Conservation (phyloP, 1,140 invertebrate species). For the Papilio helenus region DNA sequence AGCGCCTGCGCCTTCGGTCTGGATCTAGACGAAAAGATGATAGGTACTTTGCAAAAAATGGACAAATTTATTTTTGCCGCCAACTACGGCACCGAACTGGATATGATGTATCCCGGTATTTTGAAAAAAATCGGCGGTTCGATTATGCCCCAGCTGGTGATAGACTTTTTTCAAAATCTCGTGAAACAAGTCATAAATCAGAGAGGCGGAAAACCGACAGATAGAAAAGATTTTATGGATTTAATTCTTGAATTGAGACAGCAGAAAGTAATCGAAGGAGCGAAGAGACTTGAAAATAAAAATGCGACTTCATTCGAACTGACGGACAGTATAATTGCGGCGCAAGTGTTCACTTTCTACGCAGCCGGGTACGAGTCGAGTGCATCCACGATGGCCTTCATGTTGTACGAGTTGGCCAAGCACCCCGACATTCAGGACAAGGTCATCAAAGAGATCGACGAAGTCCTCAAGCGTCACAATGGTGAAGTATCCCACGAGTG, state of each 20-base stretch:
- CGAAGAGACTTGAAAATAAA: constrained; percentile 39
- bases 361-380: constrained; percentile 64
- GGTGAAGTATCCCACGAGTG: constrained; percentile 67
- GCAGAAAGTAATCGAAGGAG: constrained; percentile 33
- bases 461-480: constrained; percentile 61
- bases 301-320: constrained; percentile 45
- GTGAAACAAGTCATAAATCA: constrained; percentile 43
- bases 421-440: constrained; percentile 69
- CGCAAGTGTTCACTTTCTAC: constrained; percentile 62
- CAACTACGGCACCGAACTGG: constrained; percentile 47
- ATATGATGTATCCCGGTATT: constrained; percentile 59
- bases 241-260: no score
- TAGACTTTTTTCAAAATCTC: constrained; percentile 51
- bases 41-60: constrained; percentile 45
- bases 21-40: constrained; percentile 71
- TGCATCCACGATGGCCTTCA: constrained; percentile 49
- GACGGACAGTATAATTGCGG: constrained; percentile 53
- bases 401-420: constrained; percentile 70
- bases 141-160: constrained; percentile 48
- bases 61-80: constrained; percentile 47
- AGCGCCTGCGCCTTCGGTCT: constrained; percentile 84
- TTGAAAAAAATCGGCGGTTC: constrained; percentile 51
- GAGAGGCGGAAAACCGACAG: constrained; percentile 47
- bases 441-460: constrained; percentile 57
- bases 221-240: constrained; percentile 44